Base-by-base conservation (phyloP, 2,797 vertebrate species). In the Antrozous pallidus region DNA sequence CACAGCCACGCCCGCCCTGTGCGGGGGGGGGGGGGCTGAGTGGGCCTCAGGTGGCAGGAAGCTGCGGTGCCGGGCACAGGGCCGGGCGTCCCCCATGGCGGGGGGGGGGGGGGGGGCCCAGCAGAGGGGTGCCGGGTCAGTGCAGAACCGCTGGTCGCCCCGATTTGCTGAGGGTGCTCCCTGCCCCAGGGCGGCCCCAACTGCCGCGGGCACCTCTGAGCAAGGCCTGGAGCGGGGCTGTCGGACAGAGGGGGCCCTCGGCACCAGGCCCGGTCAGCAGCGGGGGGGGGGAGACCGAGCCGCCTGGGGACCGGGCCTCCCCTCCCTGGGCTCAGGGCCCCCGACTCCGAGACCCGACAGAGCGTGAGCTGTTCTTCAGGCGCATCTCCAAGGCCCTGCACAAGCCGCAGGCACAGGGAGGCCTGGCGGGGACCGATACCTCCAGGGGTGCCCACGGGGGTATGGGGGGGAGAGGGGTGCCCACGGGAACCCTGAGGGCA, bases 21-120 rank as follows among this genome's bases (percentile, higher is more conserved):
- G n/a, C 36, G 51, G 17, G 0, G 1, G 36, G 16, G 51, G 17
- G 0, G 1, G 36, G 16, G 36, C 1, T 12, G 11, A 63, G 18
- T 0, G 5, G 31, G 33, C 4, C 26, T 14, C 20, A 12, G 45
- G n/a, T 17, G 22, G 75, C 8, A 9, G 54, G 33, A 51, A 51
- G 67, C 54, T 51, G 16, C 36, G 4, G 4, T 3, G 16, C 3
- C 42, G 5, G 10, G 26, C 11, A 4, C 0, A 0, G 40, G 26
- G 63, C 10, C 49, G 36, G 33, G 36, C 12, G 7, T 13, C 51
- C 8, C 51, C 51, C 22, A 2, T 2, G 14, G 12, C 1, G 3
- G 36, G 31, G 61, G 2, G 36, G 51, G 2, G 10, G 14, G 47
- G 16, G 47, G 20, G 12, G 26, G 8, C 11, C 31, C 8, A 40